Evolutionary conservation across 1,140 invertebrate genomes (phyloP), one percentile per base, ranked within the genome.

Genomic region (Drosophila nasuta): DNA sequence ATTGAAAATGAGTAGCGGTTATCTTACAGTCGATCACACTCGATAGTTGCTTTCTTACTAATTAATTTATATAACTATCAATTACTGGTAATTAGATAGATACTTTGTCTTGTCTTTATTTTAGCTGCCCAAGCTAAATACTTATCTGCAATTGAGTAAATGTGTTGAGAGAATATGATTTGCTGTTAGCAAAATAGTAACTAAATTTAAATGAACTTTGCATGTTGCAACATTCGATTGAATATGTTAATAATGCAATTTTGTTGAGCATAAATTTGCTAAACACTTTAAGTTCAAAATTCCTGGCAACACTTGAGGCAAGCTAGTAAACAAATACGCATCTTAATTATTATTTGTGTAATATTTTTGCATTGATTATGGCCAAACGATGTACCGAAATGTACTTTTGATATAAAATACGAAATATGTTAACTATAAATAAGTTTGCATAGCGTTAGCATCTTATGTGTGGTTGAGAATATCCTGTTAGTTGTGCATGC

Each of bases 321-420:
- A 43, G 11, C 41, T 38, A 5, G 41, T 13, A 13, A 43, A 43
- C 41, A 43, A 43, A 43, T 43, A 43, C n/a, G 41, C 41, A 43
- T 43, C 41, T 43, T 43, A 43, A 43, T 43, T 43, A 43, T 43
- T 43, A 43, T 43, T 43, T 43, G 41, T 43, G 11, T 3, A 43
- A 13, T 43, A 43, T 43, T 43, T 38, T 38, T 38, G 7, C 35
- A 38, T 10, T 13, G 41, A 43, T 48, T 10, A 30, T n/a, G 30
- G 49, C 3, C 49, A 38, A 11, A 38, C 35, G 35, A 10, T 38
- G 35, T 38, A 6, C 7, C 7, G 35, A 52, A 48, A 48, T 48
- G n/a, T 43, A 6, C n/a, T 8, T 13, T 48, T 48, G 46, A 48
- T 17, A 48, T 4, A 4, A 46, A 46, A 48, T 48, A 25, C 20